A percentile compares a stretch with the other conserved stretches of the same genome.
These are phyloP conservation scores for Chelmon rostratus DNA, from an alignment of 2,797 vertebrate genomes.

Conservation along the genomic window DNA sequence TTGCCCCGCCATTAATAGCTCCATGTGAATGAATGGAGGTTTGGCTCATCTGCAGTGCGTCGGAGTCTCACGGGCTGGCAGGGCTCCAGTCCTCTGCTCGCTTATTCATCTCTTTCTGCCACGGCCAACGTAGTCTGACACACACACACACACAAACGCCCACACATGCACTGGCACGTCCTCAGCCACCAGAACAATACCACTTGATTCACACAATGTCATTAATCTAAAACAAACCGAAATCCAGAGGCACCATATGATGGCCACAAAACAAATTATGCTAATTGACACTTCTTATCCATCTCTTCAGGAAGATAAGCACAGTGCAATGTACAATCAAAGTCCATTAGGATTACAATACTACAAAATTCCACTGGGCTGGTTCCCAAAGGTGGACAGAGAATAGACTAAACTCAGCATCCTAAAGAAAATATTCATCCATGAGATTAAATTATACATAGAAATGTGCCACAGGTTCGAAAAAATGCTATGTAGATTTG, in stretches of 20 bases:
- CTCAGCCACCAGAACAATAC: conserved; percentile 43
- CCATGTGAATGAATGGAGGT: conserved; percentile 73
- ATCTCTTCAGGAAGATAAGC: conserved; percentile 38
- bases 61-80: conserved; percentile 78
- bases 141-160: conserved; percentile 37
- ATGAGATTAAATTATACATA: conserved; percentile 79
- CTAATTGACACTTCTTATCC: conserved; percentile 47
- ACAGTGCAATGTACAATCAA: conserved; percentile 46
- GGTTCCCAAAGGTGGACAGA: conserved; percentile 56
- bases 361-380: conserved; percentile 28
- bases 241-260: conserved; percentile 36
- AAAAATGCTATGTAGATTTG: conserved; percentile 83
- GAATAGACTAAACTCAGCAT: conserved; percentile 65
- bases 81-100: conserved; percentile 71
- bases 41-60: conserved; percentile 82
- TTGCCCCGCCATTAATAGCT: conserved; percentile 44
- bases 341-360: conserved; percentile 55
- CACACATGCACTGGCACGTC: conserved; percentile 47
- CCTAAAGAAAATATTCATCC: conserved; percentile 77
- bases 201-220: conserved; percentile 57
- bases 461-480: conserved; percentile 80
- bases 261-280: conserved; percentile 45
- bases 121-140: conserved; percentile 64
- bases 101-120: conserved; percentile 79
- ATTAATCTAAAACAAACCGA: conserved; percentile 62